Evolutionary conservation across 1,140 invertebrate genomes (phyloP).

Genomic region (Samia ricini): DNA sequence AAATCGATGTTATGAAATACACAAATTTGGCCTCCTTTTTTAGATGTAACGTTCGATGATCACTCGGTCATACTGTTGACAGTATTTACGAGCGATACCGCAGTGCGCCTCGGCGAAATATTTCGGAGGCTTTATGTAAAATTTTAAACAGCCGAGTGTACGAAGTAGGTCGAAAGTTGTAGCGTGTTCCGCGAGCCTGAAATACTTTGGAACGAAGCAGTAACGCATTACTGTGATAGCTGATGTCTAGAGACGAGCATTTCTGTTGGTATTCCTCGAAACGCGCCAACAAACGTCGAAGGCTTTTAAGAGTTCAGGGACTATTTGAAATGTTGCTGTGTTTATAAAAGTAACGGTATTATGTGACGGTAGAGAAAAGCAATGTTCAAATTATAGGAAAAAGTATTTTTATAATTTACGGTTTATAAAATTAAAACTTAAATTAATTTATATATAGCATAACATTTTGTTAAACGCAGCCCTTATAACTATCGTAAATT

Average conservation of each 20-base stretch:
- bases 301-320: background rate
- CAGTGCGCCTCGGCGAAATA: slow-evolving; percentile 41
- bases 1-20: background rate
- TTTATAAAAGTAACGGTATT: background rate
- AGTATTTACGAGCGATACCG: slow-evolving; percentile 33
- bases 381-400: too few species aligned
- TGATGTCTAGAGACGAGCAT: background rate
- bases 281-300: background rate
- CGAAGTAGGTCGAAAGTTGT: slow-evolving; percentile 31
- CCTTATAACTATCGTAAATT: too few species aligned
- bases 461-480: too few species aligned
- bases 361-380: too few species aligned
- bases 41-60: slow-evolving; percentile 11
- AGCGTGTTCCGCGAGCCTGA: background rate
- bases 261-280: background rate
- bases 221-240: background rate
- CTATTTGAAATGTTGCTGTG: background rate
- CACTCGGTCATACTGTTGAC: slow-evolving; percentile 27
- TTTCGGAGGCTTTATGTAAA: slow-evolving; percentile 44
- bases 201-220: background rate
- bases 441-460: too few species aligned
- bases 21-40: background rate
- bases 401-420: too few species aligned
- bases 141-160: slow-evolving; percentile 42
- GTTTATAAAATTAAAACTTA: too few species aligned